Conservation (phyloP, 2,888 invertebrate genomes). For the Zhuqinia jingwanae region DNA sequence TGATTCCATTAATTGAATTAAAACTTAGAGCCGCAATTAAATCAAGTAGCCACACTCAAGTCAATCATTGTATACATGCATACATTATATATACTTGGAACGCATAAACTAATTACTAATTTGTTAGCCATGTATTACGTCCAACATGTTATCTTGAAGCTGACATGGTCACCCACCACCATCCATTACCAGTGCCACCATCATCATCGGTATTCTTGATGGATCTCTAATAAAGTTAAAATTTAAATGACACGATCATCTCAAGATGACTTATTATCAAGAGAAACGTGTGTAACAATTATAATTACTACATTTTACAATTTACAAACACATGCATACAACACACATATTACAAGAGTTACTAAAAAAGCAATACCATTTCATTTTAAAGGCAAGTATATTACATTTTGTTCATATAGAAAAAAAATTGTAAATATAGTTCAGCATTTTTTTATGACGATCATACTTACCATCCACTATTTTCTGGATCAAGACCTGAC, state of each 20-base stretch:
- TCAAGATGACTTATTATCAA: too few relatives aligned
- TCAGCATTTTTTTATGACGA: background rate
- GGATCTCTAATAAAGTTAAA: background rate
- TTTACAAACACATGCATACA: too few relatives aligned
- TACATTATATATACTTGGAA: background rate
- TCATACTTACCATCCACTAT: background rate
- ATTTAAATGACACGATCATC: background rate
- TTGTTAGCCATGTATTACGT: conserved; percentile 26
- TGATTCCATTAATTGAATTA: background rate
- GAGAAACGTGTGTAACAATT: too few relatives aligned
- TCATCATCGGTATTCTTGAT: too few relatives aligned
- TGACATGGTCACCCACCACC: background rate
- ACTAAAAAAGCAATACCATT: too few relatives aligned
- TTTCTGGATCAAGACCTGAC: conserved; percentile 62
- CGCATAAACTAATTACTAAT: background rate
- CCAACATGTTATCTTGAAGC: conserved; percentile 5
- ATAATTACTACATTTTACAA: too few relatives aligned
- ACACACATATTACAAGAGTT: too few relatives aligned
- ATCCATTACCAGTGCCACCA: too few relatives aligned
- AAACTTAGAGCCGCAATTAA: background rate
- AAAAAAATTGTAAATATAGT: conserved; percentile 44
- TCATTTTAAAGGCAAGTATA: too few relatives aligned
- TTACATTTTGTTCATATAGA: background rate
- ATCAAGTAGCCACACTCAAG: too few relatives aligned
- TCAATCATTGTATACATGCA: background rate